Evolutionary conservation across 2,797 vertebrate genomes (phyloP).

Genomic region (Amphiprion clarkii): DNA sequence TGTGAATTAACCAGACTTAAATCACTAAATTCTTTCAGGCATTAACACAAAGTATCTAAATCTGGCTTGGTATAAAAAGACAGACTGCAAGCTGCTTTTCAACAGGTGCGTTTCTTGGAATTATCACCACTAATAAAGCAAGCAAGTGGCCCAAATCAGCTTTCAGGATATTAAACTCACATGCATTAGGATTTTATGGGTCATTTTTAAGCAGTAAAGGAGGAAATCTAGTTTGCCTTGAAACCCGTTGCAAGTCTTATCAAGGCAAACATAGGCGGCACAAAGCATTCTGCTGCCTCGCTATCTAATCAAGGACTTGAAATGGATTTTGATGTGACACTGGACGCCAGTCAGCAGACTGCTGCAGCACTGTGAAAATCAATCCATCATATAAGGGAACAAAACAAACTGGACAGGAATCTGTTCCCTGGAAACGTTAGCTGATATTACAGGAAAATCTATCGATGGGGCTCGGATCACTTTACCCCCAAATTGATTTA

Average conservation of each 20-base stretch:
- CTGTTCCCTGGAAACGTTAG: constrained; percentile 24
- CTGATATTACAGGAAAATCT: constrained; percentile 17
- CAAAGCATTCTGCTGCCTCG: constrained; percentile 35
- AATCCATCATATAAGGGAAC: constrained; percentile 37
- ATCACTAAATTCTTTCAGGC: neutral
- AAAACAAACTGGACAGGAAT: constrained; percentile 32
- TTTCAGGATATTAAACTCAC: constrained; percentile 50
- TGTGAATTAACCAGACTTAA: too few relatives aligned
- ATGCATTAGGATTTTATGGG: constrained; percentile 44
- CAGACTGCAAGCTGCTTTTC: constrained; percentile 3
- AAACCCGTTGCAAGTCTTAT: constrained; percentile 59
- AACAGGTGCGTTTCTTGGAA: constrained; percentile 29
- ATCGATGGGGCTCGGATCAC: neutral
- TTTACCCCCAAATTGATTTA: constrained; percentile 9
- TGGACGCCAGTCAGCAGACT: constrained; percentile 42
- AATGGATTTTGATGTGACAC: constrained; percentile 54
- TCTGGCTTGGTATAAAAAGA: neutral
- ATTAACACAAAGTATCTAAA: neutral
- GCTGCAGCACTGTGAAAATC: constrained; percentile 34
- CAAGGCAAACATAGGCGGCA: constrained; percentile 53
- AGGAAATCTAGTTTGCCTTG: constrained; percentile 45
- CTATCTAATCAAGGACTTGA: constrained; percentile 57
- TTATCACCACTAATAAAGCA: constrained; percentile 25
- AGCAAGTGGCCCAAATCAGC: constrained; percentile 12
- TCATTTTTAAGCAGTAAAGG: constrained; percentile 42